Percentiles rank a stretch among this genome's conserved stretches.
phyloP scores from a whole-genome alignment of 2,888 invertebrate species.

The Hesperia comma region DNA sequence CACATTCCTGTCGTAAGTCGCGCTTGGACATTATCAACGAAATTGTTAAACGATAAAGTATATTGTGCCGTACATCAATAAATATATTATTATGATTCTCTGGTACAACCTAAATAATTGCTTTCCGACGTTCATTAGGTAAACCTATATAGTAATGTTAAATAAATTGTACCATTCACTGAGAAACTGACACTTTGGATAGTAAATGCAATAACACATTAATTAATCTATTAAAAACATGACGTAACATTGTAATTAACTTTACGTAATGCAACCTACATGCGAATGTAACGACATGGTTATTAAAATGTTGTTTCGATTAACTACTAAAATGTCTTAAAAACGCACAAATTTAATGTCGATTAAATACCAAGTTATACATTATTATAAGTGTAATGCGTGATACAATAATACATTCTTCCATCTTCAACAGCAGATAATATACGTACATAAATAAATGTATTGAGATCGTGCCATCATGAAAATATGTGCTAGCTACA shows the following conservation, averaged over 20 bases:
- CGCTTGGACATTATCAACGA: constrained; percentile 25
- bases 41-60: constrained; percentile 10
- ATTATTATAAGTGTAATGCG: not conserved
- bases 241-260: not conserved
- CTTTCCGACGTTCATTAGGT: too few relatives aligned
- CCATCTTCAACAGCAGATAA: constrained; percentile 20
- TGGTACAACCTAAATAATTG: not conserved
- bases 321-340: constrained; percentile 2
- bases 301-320: not conserved
- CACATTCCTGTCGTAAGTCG: constrained; percentile 14
- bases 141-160: not conserved
- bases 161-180: constrained; percentile 1
- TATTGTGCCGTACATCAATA: constrained; percentile 14
- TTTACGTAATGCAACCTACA: constrained; percentile 5
- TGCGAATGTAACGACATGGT: not conserved
- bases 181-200: constrained; percentile 19
- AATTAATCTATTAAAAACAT: not conserved
- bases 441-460: constrained; percentile 40
- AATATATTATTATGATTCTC: not conserved
- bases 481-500: constrained; percentile 58
- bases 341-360: not conserved
- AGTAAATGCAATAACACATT: constrained; percentile 27
- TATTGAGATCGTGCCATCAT: constrained; percentile 79
- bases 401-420: constrained; percentile 1
- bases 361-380: not conserved